Evolutionary conservation across 2,113 vertebrate genomes (phyloP).

Genomic region (Nipponia nippon): DNA sequence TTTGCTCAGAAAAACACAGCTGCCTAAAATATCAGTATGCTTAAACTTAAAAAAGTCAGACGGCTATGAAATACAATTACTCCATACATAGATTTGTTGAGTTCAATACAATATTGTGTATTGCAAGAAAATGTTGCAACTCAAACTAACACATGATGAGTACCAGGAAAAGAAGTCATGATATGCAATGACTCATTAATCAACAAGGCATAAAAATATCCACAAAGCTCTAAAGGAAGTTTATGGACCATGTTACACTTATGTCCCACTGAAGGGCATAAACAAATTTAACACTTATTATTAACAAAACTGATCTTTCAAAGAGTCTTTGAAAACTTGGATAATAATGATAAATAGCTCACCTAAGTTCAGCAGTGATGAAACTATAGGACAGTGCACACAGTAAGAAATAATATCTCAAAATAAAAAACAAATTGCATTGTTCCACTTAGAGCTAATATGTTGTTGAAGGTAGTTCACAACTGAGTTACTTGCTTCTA

Average conservation of each 20-base stretch:
- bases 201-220: not conserved
- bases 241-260: not conserved
- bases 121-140: not conserved
- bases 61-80: not conserved
- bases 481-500: not conserved
- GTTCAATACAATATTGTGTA: not conserved
- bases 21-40: not conserved
- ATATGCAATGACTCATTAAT: not conserved
- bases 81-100: not conserved
- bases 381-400: not conserved
- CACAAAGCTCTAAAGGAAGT: not conserved
- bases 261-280: not conserved
- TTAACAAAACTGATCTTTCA: not conserved
- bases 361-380: not conserved
- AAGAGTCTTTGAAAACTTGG: not conserved
- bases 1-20: not conserved
- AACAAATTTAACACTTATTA: conserved; percentile 12
- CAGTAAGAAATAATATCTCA: not conserved
- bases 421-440: not conserved
- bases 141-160: not conserved
- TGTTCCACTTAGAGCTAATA: not conserved
- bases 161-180: not conserved
- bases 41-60: not conserved
- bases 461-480: not conserved
- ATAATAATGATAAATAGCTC: not conserved